Percentiles rank a stretch among this genome's conserved stretches.
phyloP scores from a whole-genome alignment of 2,888 invertebrate genomes.

The Antheraea yamamai region DNA sequence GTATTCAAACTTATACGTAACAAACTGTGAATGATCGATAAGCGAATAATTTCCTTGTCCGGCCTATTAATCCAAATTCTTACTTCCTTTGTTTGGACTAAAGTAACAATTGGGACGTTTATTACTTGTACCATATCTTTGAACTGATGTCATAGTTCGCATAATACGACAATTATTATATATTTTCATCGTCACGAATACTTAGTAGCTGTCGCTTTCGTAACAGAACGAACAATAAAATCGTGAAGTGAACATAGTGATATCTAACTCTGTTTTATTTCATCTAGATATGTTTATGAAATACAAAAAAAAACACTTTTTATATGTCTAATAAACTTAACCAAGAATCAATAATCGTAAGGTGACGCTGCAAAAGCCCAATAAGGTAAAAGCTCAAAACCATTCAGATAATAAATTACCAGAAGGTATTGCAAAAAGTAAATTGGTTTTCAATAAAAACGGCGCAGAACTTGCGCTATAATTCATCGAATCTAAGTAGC shows the following conservation, averaged over 20 bases:
- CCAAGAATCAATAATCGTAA: slow-evolving; percentile 1
- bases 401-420: neutral
- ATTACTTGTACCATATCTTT: slow-evolving; percentile 57
- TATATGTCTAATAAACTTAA: neutral
- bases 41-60: slow-evolving; percentile 57
- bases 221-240: neutral
- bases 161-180: slow-evolving; percentile 21
- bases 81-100: slow-evolving; percentile 64
- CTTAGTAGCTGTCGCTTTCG: neutral
- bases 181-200: slow-evolving; percentile 16
- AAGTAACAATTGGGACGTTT: slow-evolving; percentile 55
- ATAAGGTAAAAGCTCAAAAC: slow-evolving; percentile 5
- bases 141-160: slow-evolving; percentile 50
- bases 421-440: slow-evolving; percentile 6
- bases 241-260: neutral
- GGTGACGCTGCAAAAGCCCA: slow-evolving; percentile 5
- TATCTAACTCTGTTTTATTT: neutral
- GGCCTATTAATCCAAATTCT: slow-evolving; percentile 61
- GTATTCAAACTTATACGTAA: neutral
- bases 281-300: neutral
- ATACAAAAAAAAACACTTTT: neutral
- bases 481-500: slow-evolving; percentile 4
- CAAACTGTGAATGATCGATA: slow-evolving; percentile 54
- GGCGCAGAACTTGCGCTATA: neutral
- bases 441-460: slow-evolving; percentile 31